These are phyloP conservation scores for Campoletis sonorensis DNA, from an alignment of 1,140 invertebrate genomes.

Conservation along the genomic window DNA sequence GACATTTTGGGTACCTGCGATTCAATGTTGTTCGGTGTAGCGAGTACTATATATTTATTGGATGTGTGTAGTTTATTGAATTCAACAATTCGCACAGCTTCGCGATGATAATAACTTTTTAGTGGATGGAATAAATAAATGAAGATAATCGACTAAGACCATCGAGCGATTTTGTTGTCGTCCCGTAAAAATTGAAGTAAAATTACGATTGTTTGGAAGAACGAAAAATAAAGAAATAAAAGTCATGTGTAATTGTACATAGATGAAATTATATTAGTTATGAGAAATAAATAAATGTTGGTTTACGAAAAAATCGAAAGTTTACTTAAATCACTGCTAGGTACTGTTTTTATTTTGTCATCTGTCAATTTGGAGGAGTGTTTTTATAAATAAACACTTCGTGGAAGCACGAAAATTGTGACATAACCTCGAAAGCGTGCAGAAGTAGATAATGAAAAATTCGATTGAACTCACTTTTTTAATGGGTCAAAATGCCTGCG, in stretches of 20 bases:
- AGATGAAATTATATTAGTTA: not conserved
- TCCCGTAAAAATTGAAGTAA: too few species aligned
- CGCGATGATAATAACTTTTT: not conserved
- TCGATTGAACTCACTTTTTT: too few species aligned
- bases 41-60: not conserved
- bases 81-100: constrained; percentile 20
- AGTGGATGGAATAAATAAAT: not conserved
- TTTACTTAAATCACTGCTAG: too few species aligned
- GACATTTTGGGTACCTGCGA: constrained; percentile 10
- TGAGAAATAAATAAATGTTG: constrained; percentile 12
- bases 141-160: not conserved
- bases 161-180: not conserved
- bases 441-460: too few species aligned
- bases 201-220: too few species aligned
- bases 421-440: too few species aligned
- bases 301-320: not conserved
- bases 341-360: too few species aligned
- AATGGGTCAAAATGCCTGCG: too few species aligned
- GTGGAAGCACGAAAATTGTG: too few species aligned
- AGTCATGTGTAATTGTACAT: not conserved
- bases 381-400: too few species aligned
- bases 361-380: too few species aligned
- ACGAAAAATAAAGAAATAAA: not conserved
- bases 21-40: not conserved
- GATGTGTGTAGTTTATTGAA: constrained; percentile 20